These are phyloP conservation scores for Silurus asotus DNA, from an alignment of 2,113 vertebrate genomes.

Conservation along the genomic window DNA sequence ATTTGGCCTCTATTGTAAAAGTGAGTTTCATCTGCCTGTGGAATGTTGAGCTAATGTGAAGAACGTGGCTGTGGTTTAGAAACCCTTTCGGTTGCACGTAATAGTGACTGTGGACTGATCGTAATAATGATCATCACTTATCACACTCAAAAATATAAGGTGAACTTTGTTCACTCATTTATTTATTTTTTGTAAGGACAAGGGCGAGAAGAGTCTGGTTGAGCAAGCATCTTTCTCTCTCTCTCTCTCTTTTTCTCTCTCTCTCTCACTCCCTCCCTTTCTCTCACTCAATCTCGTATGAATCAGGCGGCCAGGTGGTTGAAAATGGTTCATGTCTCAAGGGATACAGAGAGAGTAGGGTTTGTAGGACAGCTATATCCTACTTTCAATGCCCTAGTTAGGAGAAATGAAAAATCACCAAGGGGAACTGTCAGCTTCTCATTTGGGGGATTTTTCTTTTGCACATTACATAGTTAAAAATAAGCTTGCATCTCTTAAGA, in stretches of 20 bases:
- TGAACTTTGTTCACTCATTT: neutral
- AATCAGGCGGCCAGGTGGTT: constrained; percentile 68
- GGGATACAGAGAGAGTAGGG: constrained; percentile 60
- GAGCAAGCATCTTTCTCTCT: constrained; percentile 13
- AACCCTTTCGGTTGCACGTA: neutral
- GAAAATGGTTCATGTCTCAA: constrained; percentile 77
- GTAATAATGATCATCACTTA: neutral
- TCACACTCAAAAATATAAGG: neutral
- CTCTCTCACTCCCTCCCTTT: constrained; percentile 28
- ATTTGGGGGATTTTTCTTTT: constrained; percentile 42
- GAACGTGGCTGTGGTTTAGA: neutral
- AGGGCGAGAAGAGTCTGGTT: constrained; percentile 20
- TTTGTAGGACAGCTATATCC: constrained; percentile 81
- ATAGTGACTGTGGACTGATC: neutral
- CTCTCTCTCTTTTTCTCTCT: constrained; percentile 22
- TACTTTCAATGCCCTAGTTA: constrained; percentile 80
- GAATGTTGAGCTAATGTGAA: neutral
- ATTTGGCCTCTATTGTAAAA: neutral
- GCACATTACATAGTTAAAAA: constrained; percentile 61
- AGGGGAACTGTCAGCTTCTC: constrained; percentile 67
- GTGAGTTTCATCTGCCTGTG: neutral
- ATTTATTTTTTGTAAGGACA: constrained; percentile 26
- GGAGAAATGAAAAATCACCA: constrained; percentile 74
- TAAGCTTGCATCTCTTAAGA: constrained; percentile 56
- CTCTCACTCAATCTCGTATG: constrained; percentile 27